Percentiles rank a stretch among this genome's conserved stretches.
phyloP scores from a whole-genome alignment of 2,113 vertebrate genomes.

The Pica pica region DNA sequence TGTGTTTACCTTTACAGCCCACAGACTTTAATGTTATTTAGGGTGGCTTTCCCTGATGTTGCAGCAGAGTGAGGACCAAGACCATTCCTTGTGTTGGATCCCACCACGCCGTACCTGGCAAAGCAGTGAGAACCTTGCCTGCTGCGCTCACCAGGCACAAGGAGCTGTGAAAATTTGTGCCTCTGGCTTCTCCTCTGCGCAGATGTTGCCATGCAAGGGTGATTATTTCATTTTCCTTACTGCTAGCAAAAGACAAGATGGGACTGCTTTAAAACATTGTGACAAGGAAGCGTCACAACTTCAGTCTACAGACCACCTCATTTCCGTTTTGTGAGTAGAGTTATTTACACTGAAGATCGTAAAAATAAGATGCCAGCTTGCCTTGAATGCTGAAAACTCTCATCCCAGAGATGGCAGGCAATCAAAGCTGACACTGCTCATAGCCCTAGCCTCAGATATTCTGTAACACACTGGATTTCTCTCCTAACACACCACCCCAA shows the following conservation, averaged over 20 bases:
- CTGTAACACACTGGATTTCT: not conserved
- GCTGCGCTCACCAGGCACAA: not conserved
- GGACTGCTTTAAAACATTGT: accelerated
- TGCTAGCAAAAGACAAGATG: not conserved
- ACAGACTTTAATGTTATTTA: not conserved
- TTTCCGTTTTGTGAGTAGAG: not conserved
- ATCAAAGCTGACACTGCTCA: not conserved
- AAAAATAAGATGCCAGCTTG: not conserved
- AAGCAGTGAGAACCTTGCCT: not conserved
- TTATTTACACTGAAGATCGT: not conserved
- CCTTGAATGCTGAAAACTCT: not conserved
- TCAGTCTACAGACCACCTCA: not conserved
- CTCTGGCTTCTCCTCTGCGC: not conserved
- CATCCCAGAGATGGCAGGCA: not conserved
- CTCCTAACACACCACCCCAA: not conserved
- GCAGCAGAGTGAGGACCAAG: not conserved
- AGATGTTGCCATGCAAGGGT: not conserved
- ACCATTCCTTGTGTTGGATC: not conserved
- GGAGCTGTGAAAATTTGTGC: not conserved
- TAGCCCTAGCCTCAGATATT: not conserved
- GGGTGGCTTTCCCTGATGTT: not conserved
- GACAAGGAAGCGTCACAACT: accelerated
- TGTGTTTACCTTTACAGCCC: not conserved
- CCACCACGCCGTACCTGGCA: accelerated
- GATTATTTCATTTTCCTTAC: not conserved